Percentiles rank a stretch among this genome's conserved stretches.
Conservation (phyloP, 2,888 invertebrate species). For the Monoplex corrugatus region DNA sequence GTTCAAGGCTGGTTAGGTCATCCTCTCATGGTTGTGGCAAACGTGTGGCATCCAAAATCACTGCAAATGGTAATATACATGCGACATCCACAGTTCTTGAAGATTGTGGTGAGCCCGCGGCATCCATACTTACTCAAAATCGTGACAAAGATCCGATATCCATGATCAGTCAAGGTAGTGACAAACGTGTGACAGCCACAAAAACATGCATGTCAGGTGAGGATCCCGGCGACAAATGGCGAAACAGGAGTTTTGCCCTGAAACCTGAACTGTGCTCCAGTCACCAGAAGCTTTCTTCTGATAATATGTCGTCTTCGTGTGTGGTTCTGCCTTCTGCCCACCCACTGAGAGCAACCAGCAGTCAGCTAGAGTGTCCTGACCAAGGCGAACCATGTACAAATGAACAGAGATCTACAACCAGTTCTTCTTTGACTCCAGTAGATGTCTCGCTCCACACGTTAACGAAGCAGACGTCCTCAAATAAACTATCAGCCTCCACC, state of each 20-base stretch:
- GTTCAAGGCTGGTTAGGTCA: no score
- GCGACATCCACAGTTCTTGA: background rate
- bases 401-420: background rate
- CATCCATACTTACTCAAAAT: background rate
- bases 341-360: background rate
- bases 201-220: background rate
- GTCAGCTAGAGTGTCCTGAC: background rate
- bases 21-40: background rate
- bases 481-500: background rate
- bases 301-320: background rate
- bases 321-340: background rate
- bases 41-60: background rate
- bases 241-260: no score
- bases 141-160: background rate
- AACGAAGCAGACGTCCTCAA: background rate
- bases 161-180: background rate
- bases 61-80: background rate
- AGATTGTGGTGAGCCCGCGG: background rate
- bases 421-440: background rate
- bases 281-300: no score
- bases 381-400: background rate
- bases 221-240: background rate
- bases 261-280: no score
- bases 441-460: background rate
- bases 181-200: background rate